These are phyloP conservation scores for Halisarca cf. caerulea DNA, from an alignment of 37 sponge, comb jelly and placozoan species.

Conservation along the genomic window DNA sequence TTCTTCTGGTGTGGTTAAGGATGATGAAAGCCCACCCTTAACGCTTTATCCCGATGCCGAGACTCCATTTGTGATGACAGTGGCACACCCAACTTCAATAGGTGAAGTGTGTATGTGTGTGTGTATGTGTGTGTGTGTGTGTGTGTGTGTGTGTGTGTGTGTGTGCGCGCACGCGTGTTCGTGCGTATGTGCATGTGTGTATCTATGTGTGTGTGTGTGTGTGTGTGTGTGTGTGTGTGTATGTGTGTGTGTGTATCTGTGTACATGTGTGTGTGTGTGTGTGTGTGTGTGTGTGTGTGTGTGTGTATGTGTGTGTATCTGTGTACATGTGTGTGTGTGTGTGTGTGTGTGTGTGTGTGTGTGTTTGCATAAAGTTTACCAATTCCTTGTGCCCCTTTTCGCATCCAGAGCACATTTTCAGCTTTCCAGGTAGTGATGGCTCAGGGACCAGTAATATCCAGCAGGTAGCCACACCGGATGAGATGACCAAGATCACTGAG, in stretches of 20 bases:
- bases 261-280: slow-evolving; percentile 6
- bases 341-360: too few relatives aligned
- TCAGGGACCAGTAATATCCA: too few relatives aligned
- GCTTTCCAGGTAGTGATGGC: too few relatives aligned
- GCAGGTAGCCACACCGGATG: too few relatives aligned
- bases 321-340: slow-evolving; percentile 1
- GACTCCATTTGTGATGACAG: background rate
- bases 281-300: slow-evolving; percentile 10
- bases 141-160: slow-evolving; percentile 2
- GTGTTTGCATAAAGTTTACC: too few relatives aligned
- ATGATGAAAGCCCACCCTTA: background rate
- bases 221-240: slow-evolving; percentile 16
- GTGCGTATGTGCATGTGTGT: background rate
- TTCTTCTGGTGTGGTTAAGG: slow-evolving; percentile 21
- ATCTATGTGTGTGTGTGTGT: slow-evolving; percentile 7
- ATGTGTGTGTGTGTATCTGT: background rate
- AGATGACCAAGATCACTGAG: too few relatives aligned
- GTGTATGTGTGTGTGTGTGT: background rate
- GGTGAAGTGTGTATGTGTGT: background rate
- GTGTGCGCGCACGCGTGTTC: background rate
- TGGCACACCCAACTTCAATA: background rate
- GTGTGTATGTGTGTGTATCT: too few relatives aligned
- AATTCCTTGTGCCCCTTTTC: too few relatives aligned
- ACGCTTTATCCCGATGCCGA: background rate
- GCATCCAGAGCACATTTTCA: too few relatives aligned